Conservation (phyloP, 2,797 vertebrate species). For the Buphagus erythrorhynchus region DNA sequence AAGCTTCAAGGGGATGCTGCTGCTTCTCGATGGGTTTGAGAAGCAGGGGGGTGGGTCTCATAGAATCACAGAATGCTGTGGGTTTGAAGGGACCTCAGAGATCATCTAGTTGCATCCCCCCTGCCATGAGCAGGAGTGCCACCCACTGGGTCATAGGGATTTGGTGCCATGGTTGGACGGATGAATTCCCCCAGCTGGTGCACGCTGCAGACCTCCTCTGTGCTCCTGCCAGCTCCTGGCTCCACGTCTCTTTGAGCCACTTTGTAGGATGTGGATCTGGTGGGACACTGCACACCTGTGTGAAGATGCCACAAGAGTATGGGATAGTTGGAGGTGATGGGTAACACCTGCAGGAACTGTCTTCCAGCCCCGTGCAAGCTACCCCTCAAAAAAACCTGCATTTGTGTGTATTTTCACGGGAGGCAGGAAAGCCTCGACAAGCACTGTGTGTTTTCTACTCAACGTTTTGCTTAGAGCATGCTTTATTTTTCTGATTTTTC, state of each 20-base stretch:
- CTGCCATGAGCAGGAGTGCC: not conserved
- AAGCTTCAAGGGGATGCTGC: not conserved
- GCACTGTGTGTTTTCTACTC: not conserved
- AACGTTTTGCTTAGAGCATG: not conserved
- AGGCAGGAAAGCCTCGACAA: not conserved
- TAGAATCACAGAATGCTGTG: not conserved
- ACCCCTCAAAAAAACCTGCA: accelerated
- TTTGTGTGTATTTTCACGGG: not conserved
- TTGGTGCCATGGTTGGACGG: not conserved
- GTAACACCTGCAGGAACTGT: accelerated
- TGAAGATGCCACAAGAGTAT: not conserved
- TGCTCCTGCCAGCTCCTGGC: accelerated
- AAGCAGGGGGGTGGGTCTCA: not conserved
- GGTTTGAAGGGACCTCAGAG: not conserved
- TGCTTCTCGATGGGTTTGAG: not conserved
- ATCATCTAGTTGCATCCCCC: not conserved
- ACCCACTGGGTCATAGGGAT: accelerated
- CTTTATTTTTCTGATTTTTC: not conserved
- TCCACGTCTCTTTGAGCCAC: accelerated
- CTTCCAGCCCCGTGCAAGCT: not conserved
- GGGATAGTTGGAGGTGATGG: not conserved
- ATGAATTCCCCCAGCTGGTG: accelerated
- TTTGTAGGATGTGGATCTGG: accelerated
- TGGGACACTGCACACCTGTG: accelerated
- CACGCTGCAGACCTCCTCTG: not conserved